These are phyloP conservation scores for Takifugu rubripes DNA, from an alignment of 2,797 vertebrate species.

Conservation along the genomic window DNA sequence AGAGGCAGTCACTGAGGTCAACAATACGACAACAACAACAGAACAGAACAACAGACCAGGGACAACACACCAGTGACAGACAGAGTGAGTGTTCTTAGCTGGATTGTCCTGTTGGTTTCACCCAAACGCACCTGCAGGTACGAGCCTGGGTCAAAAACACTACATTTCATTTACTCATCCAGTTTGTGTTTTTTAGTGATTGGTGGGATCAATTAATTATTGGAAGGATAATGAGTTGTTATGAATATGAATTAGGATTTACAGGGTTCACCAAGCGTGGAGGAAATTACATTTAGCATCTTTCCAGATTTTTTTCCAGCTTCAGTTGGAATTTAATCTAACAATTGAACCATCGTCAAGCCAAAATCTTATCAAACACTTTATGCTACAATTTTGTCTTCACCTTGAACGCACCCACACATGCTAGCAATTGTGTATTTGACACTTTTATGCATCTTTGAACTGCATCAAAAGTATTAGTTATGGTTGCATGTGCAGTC, in stretches of 20 bases:
- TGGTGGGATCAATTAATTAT: neutral
- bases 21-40: slow-evolving; percentile 51
- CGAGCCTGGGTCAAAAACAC: slow-evolving; percentile 49
- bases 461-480: too few species aligned
- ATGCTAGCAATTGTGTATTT: too few species aligned
- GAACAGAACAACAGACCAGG: slow-evolving; percentile 53
- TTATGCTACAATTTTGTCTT: too few species aligned
- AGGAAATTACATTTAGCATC: too few species aligned
- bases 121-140: slow-evolving; percentile 37
- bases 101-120: slow-evolving; percentile 9
- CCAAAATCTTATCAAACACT: too few species aligned
- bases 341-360: too few species aligned
- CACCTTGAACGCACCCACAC: too few species aligned
- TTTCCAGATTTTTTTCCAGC: too few species aligned
- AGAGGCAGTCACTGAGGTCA: slow-evolving; percentile 26
- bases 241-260: slow-evolving; percentile 4
- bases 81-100: slow-evolving; percentile 21
- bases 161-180: slow-evolving; percentile 2
- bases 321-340: too few species aligned
- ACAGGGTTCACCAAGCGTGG: too few species aligned
- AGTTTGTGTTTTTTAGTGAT: neutral
- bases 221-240: neutral
- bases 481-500: too few species aligned
- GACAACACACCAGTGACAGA: slow-evolving; percentile 50
- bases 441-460: too few species aligned